Conservation (phyloP, 2,888 invertebrate species). For the Sphaeridia pumilis region DNA sequence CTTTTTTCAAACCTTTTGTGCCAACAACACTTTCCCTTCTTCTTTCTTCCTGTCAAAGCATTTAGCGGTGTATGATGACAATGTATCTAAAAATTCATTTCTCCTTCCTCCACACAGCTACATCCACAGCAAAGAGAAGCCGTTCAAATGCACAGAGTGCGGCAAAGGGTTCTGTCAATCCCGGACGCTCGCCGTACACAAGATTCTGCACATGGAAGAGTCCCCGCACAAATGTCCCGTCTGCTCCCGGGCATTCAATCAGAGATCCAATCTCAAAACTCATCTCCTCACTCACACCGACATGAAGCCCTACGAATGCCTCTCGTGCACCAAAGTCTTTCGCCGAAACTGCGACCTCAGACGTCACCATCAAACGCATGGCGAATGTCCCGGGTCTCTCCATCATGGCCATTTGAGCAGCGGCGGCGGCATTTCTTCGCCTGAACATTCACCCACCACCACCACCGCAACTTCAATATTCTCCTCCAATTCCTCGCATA, state of each 20-base stretch:
- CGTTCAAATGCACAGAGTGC: slow-evolving; percentile 89
- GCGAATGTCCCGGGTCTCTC: slow-evolving; percentile 10
- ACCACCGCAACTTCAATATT: background rate
- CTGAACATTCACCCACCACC: background rate
- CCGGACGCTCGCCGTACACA: slow-evolving; percentile 84
- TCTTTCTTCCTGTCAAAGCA: too few species aligned
- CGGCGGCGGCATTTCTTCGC: too few species aligned
- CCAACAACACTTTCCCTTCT: too few species aligned
- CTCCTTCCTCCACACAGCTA: slow-evolving; percentile 54
- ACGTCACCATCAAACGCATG: slow-evolving; percentile 18
- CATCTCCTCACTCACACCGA: slow-evolving; percentile 81
- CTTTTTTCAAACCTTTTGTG: too few species aligned
- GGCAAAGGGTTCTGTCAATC: slow-evolving; percentile 96
- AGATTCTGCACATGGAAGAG: slow-evolving; percentile 82
- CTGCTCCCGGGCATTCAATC: slow-evolving; percentile 77
- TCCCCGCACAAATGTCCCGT: slow-evolving; percentile 85
- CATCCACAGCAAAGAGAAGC: slow-evolving; percentile 94
- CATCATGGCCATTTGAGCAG: too few species aligned
- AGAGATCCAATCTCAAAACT: slow-evolving; percentile 78
- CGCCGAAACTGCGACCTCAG: slow-evolving; percentile 22
- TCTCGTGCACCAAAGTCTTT: slow-evolving; percentile 62
- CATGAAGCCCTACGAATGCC: slow-evolving; percentile 81
- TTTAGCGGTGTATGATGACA: too few species aligned
- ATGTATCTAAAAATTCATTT: too few species aligned
- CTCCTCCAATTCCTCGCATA: background rate